Base-by-base conservation (phyloP, 2,113 vertebrate genomes). In the Phoxinus phoxinus region DNA sequence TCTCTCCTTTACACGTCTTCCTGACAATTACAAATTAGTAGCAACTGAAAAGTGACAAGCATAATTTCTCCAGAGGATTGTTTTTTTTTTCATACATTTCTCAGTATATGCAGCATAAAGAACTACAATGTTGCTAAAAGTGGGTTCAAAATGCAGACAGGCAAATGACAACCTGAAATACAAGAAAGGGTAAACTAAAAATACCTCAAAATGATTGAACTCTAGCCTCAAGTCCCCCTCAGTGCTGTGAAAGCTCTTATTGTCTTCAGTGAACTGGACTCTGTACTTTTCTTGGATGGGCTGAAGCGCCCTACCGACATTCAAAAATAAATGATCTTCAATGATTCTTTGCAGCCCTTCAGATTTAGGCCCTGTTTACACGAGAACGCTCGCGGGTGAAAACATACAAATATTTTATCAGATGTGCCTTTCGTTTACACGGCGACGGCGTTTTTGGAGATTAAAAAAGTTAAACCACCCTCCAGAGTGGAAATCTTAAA, bases 241-340 rank as follows among this genome's bases (percentile, higher is more conserved):
- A 30, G 35, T 63, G 37, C 46, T 80, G 37, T 80, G 78, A 80
- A 80, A 63, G 77, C 58, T 21, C 4, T 58, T 46, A 63, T 80
- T 80, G 78, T 80, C 58, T 80, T 25, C 25, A 63, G 58, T 80
- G 3, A 80, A 63, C 78, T 46, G 13, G 58, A 80, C 56, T 63
- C 21, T 44, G 44, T 80, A 63, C 78, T 80, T 69, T 69, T 81
- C 79, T 81, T 81, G 59, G 79, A 81, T 51, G 25, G 10, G 32
- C 25, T 48, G 27, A 81, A n/a, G 15, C 44, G 67, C 27, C 79
- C 61, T 81, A 51, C 61, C 67, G 61, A 76, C 27, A 21, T 21
- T 41, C 3, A 58, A 79, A 79, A 61, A 61, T n/a, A 61, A 44
- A 46, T 25, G 4, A 41, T 63, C 37, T 30, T 80, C 35, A 65